A percentile compares a stretch with the other conserved stretches of the same genome.
These are phyloP conservation scores for Coccyzus lansbergi DNA, from an alignment of 2,797 vertebrate genomes.

Conservation along the genomic window DNA sequence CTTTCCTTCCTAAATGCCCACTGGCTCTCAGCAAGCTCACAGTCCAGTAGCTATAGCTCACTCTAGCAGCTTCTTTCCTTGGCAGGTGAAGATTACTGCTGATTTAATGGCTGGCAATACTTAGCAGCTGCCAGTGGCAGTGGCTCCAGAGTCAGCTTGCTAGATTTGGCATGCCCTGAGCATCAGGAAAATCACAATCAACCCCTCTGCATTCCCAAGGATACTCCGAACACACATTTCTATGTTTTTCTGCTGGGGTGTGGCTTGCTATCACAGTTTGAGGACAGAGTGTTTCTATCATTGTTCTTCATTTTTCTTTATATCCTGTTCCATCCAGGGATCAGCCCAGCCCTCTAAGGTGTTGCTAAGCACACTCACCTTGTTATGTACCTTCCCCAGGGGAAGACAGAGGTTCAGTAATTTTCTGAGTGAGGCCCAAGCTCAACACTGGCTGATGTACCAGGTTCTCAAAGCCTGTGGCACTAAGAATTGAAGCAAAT, in stretches of 20 bases:
- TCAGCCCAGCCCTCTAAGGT: neutral
- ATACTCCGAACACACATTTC: neutral
- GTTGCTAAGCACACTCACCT: neutral
- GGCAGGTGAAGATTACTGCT: neutral
- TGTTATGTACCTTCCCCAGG: neutral
- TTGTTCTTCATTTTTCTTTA: neutral
- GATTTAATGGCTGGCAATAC: neutral
- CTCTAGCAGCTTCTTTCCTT: neutral
- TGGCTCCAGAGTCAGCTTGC: neutral
- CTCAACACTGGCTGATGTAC: neutral
- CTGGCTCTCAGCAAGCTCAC: neutral
- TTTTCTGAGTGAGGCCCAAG: neutral
- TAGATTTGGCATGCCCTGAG: neutral
- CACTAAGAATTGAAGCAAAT: fast-evolving
- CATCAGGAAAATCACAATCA: neutral
- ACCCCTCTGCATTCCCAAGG: neutral
- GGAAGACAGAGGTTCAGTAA: neutral
- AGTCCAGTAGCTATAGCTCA: neutral
- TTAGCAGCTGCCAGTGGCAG: neutral
- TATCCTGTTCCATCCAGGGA: neutral
- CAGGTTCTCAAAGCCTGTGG: neutral
- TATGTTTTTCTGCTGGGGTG: neutral
- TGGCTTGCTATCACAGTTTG: neutral
- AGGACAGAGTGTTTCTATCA: neutral
- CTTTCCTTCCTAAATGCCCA: neutral